Evolutionary conservation across 2,113 vertebrate species (phyloP).

Genomic region (Cygnus atratus): DNA sequence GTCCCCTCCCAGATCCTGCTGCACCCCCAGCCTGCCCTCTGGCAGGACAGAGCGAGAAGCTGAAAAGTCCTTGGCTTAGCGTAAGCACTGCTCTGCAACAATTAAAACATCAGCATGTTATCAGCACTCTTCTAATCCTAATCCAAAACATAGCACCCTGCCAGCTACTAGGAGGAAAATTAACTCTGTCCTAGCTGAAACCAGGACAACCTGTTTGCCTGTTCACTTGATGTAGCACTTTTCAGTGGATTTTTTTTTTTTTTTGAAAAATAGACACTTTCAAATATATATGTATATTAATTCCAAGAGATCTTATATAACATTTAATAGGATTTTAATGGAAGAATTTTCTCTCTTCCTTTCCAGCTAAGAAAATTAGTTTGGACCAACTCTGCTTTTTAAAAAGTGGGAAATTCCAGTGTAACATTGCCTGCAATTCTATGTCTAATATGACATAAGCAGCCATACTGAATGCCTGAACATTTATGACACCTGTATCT

Average conservation of each 20-base stretch:
- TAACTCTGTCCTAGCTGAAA: too few relatives aligned
- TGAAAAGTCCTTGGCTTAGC: too few relatives aligned
- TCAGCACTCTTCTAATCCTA: too few relatives aligned
- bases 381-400: background rate
- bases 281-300: background rate
- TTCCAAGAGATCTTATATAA: background rate
- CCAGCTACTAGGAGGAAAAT: too few relatives aligned
- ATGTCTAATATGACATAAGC: background rate
- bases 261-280: background rate
- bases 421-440: background rate
- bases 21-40: too few relatives aligned
- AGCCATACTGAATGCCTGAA: background rate
- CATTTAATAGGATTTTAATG: background rate
- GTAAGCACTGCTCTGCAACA: too few relatives aligned
- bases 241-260: background rate
- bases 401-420: background rate
- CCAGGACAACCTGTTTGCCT: background rate
- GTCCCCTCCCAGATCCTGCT: too few relatives aligned
- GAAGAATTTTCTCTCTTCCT: background rate
- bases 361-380: background rate
- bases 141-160: too few relatives aligned
- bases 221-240: background rate
- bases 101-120: too few relatives aligned
- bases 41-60: too few relatives aligned
- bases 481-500: background rate